Conservation (phyloP, 2,888 invertebrate species). For the Thymelicus sylvestris region DNA sequence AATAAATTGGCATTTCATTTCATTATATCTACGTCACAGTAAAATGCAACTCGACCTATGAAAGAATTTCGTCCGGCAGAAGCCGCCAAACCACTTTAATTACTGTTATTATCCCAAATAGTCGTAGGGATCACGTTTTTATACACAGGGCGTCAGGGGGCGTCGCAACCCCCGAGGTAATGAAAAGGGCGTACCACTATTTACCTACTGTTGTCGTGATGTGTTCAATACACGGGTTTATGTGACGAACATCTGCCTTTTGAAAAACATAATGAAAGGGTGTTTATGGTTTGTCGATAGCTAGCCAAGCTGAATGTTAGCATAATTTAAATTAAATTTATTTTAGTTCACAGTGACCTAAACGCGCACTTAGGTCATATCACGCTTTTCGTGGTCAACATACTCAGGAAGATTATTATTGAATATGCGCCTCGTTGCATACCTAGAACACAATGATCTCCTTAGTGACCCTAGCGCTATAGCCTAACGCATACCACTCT, state of each 20-base stretch:
- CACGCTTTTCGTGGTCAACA: no score
- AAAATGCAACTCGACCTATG: no score
- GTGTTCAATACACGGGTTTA: slow-evolving; percentile 49
- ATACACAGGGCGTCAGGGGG: slow-evolving; percentile 54
- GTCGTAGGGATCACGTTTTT: slow-evolving; percentile 53
- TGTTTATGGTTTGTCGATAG: slow-evolving; percentile 53
- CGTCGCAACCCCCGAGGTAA: slow-evolving; percentile 50
- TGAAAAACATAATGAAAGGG: slow-evolving; percentile 51
- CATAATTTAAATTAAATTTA: no score
- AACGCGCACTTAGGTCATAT: no score
- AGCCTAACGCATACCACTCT: no score
- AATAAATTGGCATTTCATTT: no score
- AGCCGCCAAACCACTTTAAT: slow-evolving; percentile 58
- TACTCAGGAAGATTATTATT: no score
- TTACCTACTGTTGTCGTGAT: slow-evolving; percentile 55
- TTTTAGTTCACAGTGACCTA: no score
- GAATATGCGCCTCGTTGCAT: no score
- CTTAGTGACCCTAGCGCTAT: no score
- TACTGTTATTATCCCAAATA: slow-evolving; percentile 64
- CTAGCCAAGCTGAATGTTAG: background rate
- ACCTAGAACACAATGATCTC: no score
- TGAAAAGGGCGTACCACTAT: slow-evolving; percentile 54
- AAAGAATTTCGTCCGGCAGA: slow-evolving; percentile 36
- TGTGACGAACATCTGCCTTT: slow-evolving; percentile 69
- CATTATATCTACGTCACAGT: no score